phyloP scores from a whole-genome alignment of 1,140 invertebrate genomes.

The Stenopsyche tienmushanensis region DNA sequence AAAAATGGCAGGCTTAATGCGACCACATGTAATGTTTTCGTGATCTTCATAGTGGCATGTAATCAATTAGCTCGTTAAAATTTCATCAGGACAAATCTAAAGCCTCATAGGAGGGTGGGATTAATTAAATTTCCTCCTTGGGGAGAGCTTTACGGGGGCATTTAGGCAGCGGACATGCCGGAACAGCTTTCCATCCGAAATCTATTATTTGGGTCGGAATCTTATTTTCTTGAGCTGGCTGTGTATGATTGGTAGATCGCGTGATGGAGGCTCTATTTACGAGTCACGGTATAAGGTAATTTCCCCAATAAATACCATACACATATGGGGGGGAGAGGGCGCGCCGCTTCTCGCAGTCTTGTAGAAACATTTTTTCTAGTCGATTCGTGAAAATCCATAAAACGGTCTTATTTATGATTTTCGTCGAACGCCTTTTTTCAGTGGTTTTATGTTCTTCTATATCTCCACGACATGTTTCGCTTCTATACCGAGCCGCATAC shows the following conservation, averaged over 20 bases:
- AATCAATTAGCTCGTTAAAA: conserved; percentile 2
- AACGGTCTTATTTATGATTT: conserved; percentile 28
- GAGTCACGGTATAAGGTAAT: conserved; percentile 32
- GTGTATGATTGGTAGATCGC: conserved; percentile 27
- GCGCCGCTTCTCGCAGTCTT: neutral
- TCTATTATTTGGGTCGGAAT: conserved; percentile 24
- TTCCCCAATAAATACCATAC: conserved; percentile 28
- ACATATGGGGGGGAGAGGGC: conserved; percentile 4
- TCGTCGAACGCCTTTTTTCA: conserved; percentile 17
- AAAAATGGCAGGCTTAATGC: too few relatives aligned
- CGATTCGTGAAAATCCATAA: conserved; percentile 31
- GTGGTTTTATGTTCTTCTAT: conserved; percentile 22
- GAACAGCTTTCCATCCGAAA: too few relatives aligned
- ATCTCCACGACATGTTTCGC: conserved; percentile 21
- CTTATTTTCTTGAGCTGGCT: conserved; percentile 8
- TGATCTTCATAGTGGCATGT: too few relatives aligned
- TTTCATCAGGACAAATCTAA: conserved; percentile 2
- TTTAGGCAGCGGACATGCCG: too few relatives aligned
- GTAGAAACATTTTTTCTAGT: conserved; percentile 4
- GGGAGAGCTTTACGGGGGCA: too few relatives aligned
- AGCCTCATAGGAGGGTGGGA: neutral
- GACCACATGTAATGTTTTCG: too few relatives aligned
- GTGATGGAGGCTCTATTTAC: conserved; percentile 26
- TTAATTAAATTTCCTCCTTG: conserved; percentile 19
- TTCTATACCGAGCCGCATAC: conserved; percentile 13